Evolutionary conservation across 2,797 vertebrate genomes (phyloP).

Genomic region (Chromobotia macracanthus): DNA sequence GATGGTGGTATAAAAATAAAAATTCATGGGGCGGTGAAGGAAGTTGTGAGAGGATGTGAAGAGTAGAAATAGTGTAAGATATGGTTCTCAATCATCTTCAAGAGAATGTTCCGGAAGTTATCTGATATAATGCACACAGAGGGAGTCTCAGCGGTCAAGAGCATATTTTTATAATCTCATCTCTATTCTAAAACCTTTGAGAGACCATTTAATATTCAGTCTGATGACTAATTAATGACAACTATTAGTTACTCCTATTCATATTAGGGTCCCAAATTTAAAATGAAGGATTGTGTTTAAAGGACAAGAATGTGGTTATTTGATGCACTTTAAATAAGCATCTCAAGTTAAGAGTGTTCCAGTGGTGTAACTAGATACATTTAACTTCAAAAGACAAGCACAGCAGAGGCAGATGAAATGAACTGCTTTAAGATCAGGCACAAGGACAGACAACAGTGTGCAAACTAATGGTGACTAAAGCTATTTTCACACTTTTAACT

Average conservation of each 20-base stretch:
- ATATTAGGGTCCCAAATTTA: conserved; percentile 49
- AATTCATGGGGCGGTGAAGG: conserved; percentile 68
- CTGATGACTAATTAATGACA: conserved; percentile 56
- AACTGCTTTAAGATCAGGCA: conserved; percentile 18
- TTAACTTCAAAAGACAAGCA: conserved; percentile 30
- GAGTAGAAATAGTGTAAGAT: conserved; percentile 34
- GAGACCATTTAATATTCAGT: conserved; percentile 44
- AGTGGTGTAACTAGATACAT: conserved; percentile 37
- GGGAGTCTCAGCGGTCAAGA: conserved; percentile 37
- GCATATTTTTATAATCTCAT: conserved; percentile 48
- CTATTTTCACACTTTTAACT: neutral
- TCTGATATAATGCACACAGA: conserved; percentile 40
- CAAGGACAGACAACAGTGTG: conserved; percentile 24
- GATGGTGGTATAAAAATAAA: conserved; percentile 74
- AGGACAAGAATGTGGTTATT: conserved; percentile 61
- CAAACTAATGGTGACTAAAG: neutral
- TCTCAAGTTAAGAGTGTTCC: conserved; percentile 38
- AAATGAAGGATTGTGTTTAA: conserved; percentile 54
- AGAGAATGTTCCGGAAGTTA: conserved; percentile 36
- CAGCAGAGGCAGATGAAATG: conserved; percentile 16
- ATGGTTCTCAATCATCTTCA: conserved; percentile 6
- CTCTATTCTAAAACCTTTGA: conserved; percentile 51
- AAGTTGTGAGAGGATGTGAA: conserved; percentile 56
- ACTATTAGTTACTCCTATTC: conserved; percentile 58
- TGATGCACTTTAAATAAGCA: conserved; percentile 49